Conservation (phyloP, 2,888 invertebrate species). For the Blera fallax region DNA sequence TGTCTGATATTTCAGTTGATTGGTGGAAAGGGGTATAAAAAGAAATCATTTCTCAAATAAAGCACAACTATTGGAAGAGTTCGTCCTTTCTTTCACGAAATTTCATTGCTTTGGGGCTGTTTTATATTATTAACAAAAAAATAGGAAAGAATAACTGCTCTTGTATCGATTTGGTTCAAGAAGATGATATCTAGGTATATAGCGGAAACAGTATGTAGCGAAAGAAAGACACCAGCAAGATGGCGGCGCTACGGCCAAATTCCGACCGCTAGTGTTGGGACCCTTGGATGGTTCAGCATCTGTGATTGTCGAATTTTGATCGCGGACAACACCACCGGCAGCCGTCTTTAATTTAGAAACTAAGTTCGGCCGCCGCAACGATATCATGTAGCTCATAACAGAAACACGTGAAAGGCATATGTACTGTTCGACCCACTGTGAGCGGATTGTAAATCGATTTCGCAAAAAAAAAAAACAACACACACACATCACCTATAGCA, state of each 20-base stretch:
- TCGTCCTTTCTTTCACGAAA: neutral
- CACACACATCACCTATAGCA: too few relatives aligned
- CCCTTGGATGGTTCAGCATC: too few relatives aligned
- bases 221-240: neutral
- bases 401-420: neutral
- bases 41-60: neutral
- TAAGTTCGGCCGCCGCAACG: too few relatives aligned
- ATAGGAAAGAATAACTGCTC: neutral
- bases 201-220: neutral
- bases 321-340: too few relatives aligned
- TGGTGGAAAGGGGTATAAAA: neutral
- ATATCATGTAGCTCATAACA: neutral
- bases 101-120: neutral
- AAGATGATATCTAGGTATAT: neutral
- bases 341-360: too few relatives aligned
- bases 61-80: neutral
- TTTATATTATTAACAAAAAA: constrained; percentile 4
- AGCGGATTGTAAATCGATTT: neutral
- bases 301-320: too few relatives aligned
- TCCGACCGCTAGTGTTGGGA: too few relatives aligned
- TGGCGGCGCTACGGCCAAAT: too few relatives aligned
- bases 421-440: neutral
- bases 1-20: neutral
- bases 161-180: neutral
- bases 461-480: too few relatives aligned